Percentiles rank a stretch among this genome's conserved stretches.
Evolutionary conservation across 2,888 invertebrate species (phyloP).

Genomic region (Platycnemis pennipes): DNA sequence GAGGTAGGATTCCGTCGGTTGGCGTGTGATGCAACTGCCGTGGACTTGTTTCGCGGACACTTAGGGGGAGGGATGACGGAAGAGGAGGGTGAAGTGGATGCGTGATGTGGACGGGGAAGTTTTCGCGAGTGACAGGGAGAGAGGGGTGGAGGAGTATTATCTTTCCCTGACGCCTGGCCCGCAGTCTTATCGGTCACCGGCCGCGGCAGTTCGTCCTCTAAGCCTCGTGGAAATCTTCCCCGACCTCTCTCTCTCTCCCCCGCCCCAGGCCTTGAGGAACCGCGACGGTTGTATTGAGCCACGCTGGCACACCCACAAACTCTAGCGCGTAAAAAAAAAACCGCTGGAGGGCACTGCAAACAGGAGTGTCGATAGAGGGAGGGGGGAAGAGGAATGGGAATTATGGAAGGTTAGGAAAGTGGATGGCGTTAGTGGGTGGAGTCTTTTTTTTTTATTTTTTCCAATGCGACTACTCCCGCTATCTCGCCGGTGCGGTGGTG

Average conservation of each 20-base stretch:
- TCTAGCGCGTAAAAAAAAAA: background rate
- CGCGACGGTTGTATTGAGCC: background rate
- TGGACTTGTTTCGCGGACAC: background rate
- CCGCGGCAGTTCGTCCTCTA: background rate
- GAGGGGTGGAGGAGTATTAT: background rate
- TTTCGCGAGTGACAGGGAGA: background rate
- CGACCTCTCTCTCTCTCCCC: background rate
- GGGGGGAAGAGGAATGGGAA: background rate
- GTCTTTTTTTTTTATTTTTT: background rate
- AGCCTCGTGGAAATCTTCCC: background rate
- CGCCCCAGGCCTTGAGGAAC: background rate
- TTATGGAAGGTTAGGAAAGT: background rate
- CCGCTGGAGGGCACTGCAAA: background rate
- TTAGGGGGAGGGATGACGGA: background rate
- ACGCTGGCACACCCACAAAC: background rate
- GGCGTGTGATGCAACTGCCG: background rate
- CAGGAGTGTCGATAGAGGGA: background rate
- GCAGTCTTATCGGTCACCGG: conserved; percentile 19
- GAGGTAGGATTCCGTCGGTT: background rate
- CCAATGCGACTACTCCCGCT: background rate
- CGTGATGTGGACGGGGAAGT: background rate
- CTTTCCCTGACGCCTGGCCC: background rate
- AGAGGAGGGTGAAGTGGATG: background rate
- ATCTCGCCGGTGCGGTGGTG: background rate
- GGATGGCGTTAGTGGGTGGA: background rate